Evolutionary conservation across 2,113 vertebrate species (phyloP).

Genomic region (Hystrix cristata): DNA sequence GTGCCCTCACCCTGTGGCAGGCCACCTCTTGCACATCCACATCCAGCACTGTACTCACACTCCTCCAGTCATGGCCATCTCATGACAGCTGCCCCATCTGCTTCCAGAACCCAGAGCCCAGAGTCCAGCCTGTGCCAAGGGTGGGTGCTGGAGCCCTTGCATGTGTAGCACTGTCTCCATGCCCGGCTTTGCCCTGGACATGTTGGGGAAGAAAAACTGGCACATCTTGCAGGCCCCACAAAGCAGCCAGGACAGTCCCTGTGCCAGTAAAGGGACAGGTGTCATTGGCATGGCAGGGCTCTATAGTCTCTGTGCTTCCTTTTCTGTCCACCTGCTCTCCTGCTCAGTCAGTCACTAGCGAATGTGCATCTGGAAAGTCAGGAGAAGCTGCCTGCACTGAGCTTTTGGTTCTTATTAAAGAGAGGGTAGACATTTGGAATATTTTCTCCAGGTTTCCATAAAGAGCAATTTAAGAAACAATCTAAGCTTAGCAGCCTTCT

Average conservation of each 20-base stretch:
- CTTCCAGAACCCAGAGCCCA: background rate
- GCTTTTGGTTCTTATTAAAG: background rate
- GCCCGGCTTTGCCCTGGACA: background rate
- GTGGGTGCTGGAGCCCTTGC: background rate
- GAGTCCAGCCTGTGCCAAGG: background rate
- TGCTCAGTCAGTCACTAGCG: background rate
- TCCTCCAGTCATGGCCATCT: background rate
- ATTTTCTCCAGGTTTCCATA: background rate
- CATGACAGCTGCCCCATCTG: background rate
- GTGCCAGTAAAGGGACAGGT: background rate
- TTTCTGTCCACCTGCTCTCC: background rate
- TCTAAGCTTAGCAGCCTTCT: background rate
- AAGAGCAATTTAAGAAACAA: background rate
- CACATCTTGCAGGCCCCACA: background rate
- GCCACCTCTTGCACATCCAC: too few species aligned
- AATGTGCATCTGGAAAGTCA: background rate
- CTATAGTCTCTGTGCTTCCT: accelerated
- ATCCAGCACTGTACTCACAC: background rate
- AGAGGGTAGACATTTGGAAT: background rate
- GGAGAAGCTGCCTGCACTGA: background rate
- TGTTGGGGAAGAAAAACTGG: background rate
- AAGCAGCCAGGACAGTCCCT: background rate
- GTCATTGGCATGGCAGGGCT: accelerated
- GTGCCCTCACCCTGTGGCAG: background rate
- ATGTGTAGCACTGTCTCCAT: too few species aligned